Evolutionary conservation across 1,140 invertebrate species (phyloP), one percentile per base, ranked within the genome.

Genomic region (Bombyx mandarina): DNA sequence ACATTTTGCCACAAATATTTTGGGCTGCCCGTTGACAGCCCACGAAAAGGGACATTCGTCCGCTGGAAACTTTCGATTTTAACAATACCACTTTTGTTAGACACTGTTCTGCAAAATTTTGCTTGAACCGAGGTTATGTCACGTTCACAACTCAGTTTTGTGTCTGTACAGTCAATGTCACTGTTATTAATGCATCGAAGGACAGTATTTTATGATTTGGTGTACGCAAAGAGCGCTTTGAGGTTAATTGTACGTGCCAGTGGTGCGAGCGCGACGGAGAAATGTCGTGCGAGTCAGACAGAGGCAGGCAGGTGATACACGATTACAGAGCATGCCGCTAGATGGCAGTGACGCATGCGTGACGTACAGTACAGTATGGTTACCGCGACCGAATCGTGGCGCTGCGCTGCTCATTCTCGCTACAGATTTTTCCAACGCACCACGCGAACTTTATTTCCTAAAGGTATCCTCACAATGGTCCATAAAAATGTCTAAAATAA

Each of bases 241-340:
- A 84, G 80, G 83, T 85, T 85, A 86, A 76, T 83, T 81, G 77
- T 85, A 81, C 80, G 83, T 85, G 79, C 76, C 78, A 79, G 74
- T 79, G 72, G 75, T 79, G 77, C 70, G 78, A 83, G 73, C 75
- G 79, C 81, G 83, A 85, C 71, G 66, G 82, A 75, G 72, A 78
- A 70, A 77, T 83, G 79, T 79, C 74, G 76, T 65, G 61, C 60
- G 66, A 62, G 52, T n/a, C 56, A 61, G 60, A 54, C 60, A 64
- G 65, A 61, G 64, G 62, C 69, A 62, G 75, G 79, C 77, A 82
- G 77, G 76, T 80, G 82, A 60, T 66, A 72, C 64, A 56, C 57
- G 6, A n/a, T 42, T 54, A 60, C 51, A 48, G 49, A 35, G 46
- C 22, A 57, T 2, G 62, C 69, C 76, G 71, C 61, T 80, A 85